Evolutionary conservation across 2,888 invertebrate species (phyloP).

Genomic region (Therioaphis trifolii): DNA sequence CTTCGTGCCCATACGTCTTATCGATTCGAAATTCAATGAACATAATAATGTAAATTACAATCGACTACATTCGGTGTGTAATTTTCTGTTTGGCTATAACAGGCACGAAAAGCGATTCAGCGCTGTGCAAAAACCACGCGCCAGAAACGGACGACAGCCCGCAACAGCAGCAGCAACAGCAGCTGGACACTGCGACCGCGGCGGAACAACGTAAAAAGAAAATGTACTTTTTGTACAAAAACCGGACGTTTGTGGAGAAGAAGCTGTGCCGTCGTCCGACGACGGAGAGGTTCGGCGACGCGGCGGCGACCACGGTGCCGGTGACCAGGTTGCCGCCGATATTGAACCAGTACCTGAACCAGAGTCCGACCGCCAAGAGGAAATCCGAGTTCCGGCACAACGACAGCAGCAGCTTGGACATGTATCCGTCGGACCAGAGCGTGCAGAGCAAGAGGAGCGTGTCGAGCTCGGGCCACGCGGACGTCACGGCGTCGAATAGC

Average conservation of each 20-base stretch:
- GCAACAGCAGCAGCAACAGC: no score
- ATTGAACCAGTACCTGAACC: slow-evolving; percentile 55
- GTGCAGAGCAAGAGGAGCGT: slow-evolving; percentile 45
- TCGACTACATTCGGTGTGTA: no score
- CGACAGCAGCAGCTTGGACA: slow-evolving; percentile 48
- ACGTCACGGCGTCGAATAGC: neutral
- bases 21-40: no score
- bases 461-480: slow-evolving; percentile 30
- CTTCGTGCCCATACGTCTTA: no score
- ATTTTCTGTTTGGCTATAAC: no score
- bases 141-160: slow-evolving; percentile 17
- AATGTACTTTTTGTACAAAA: slow-evolving; percentile 58
- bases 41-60: no score
- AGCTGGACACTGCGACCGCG: neutral
- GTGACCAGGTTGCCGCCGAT: slow-evolving; percentile 52
- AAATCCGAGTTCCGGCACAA: slow-evolving; percentile 39
- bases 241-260: slow-evolving; percentile 58
- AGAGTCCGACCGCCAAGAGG: slow-evolving; percentile 29
- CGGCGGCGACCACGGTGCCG: no score
- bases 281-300: slow-evolving; percentile 23
- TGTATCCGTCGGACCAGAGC: slow-evolving; percentile 48
- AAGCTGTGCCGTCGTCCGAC: slow-evolving; percentile 38
- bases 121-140: slow-evolving; percentile 42
- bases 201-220: slow-evolving; percentile 54
- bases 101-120: slow-evolving; percentile 60